These are phyloP conservation scores for Arge pagana DNA, from an alignment of 2,888 invertebrate genomes.

Conservation along the genomic window DNA sequence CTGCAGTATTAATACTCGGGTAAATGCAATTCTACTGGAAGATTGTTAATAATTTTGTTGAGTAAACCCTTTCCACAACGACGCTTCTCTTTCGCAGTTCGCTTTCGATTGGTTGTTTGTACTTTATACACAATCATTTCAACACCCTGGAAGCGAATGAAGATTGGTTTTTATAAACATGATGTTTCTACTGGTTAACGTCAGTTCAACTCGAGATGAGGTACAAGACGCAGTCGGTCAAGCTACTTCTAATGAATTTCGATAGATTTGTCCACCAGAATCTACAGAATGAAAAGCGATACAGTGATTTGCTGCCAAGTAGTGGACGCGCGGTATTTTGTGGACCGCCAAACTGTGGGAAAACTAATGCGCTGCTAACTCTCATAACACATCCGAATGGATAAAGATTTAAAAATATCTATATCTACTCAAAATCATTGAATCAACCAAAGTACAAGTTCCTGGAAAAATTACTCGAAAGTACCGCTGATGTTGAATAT, in stretches of 20 bases:
- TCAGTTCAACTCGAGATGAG: neutral
- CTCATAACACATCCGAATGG: constrained; percentile 31
- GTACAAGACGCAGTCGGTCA: neutral
- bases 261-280: neutral
- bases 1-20: constrained; percentile 43
- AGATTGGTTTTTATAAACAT: neutral
- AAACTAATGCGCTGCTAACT: constrained; percentile 31
- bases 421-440: constrained; percentile 33
- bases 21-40: no score
- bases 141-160: no score
- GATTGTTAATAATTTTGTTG: neutral
- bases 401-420: constrained; percentile 32
- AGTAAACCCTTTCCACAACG: neutral
- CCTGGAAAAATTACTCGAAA: constrained; percentile 30
- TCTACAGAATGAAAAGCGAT: constrained; percentile 15
- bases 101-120: no score
- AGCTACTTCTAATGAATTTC: constrained; percentile 2
- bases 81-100: no score
- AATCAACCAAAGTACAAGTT: constrained; percentile 38
- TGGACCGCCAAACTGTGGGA: constrained; percentile 34
- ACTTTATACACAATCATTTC: no score
- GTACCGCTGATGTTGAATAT: neutral
- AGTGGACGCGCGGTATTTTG: constrained; percentile 33
- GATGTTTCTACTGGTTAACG: constrained; percentile 2
- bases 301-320: constrained; percentile 41